phyloP scores from a whole-genome alignment of 2,888 invertebrate species.

The Pyrrhosoma nymphula region DNA sequence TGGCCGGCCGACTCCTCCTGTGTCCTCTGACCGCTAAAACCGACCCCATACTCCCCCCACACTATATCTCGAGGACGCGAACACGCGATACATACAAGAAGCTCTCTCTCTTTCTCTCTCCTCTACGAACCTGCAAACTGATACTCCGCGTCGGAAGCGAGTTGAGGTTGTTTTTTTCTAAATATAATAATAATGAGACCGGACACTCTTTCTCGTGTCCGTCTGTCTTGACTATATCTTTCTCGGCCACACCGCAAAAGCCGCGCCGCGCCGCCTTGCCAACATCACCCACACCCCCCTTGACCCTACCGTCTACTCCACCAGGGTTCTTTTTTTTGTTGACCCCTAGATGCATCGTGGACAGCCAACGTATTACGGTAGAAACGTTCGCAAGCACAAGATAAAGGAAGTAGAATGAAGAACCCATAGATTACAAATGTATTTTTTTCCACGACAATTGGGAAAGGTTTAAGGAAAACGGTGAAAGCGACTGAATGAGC shows the following conservation, averaged over 20 bases:
- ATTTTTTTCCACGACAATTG: too few species aligned
- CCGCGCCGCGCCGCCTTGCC: too few species aligned
- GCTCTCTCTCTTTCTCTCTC: neutral
- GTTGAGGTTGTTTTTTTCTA: neutral
- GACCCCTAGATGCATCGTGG: too few species aligned
- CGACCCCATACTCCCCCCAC: neutral
- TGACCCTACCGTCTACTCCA: too few species aligned
- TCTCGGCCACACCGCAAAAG: neutral
- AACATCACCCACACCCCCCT: too few species aligned
- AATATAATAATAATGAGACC: neutral
- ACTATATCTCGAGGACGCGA: neutral
- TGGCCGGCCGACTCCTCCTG: neutral
- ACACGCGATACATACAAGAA: neutral
- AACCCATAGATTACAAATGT: too few species aligned
- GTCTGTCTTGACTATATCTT: neutral
- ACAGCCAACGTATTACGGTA: too few species aligned
- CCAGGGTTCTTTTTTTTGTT: too few species aligned
- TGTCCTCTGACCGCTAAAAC: neutral
- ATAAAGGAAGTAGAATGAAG: too few species aligned
- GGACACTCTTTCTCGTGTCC: neutral
- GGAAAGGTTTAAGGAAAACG: too few species aligned
- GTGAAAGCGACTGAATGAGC: too few species aligned
- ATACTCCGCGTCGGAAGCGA: conserved; percentile 1
- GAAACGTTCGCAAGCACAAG: too few species aligned
- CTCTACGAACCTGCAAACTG: neutral